Base-by-base conservation (phyloP, 2,888 invertebrate species). In the Caradrina kadenii region DNA sequence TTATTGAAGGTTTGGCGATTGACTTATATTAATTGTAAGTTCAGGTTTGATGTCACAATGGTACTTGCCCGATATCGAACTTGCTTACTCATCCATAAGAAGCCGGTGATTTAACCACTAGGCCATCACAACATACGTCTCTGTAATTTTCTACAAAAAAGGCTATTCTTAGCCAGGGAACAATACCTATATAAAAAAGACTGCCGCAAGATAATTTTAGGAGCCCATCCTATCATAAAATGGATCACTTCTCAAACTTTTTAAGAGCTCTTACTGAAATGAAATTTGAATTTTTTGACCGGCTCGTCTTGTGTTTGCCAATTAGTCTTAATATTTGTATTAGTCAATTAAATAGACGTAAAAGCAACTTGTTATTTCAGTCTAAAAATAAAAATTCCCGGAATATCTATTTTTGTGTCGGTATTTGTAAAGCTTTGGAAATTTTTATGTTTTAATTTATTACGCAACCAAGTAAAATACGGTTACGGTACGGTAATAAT, bases 211-310 rank as follows among this genome's bases (percentile, higher is more conserved):
- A 39, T 39, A 13, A 64, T 76, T 59, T 49, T 0, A 56, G 63
- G 22, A 31, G 10, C 4, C 6, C 1, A 52, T 59, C 59, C 74
- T 74, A 66, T 74, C 68, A 63, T 42, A 63, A 63, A 61, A 69
- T 73, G 52, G 63, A 64, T 78, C 63, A 17, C 35, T 63, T 66
- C 55, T 63, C 39, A 60, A 60, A 56, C 19, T 22, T 60, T 61
- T 58, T n/a, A 13, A 39, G 17, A 58, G 5, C 50, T 58, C n/a
- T 55, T 50, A 49, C 67, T 63, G 56, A 66, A 71, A 71, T 69
- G 59, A 65, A 63, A 49, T 42, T 54, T 31, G 19, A 45, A 31
- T 48, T 55, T 60, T 74, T 68, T 54, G 63, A 45, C n/a, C 17
- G 19, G 42, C 26, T 26, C n/a, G 19, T 17, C 5, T 54, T 6